A percentile compares a stretch with the other conserved stretches of the same genome.
These are phyloP conservation scores for Azemiops feae DNA, from an alignment of 2,113 vertebrate species.

Conservation along the genomic window DNA sequence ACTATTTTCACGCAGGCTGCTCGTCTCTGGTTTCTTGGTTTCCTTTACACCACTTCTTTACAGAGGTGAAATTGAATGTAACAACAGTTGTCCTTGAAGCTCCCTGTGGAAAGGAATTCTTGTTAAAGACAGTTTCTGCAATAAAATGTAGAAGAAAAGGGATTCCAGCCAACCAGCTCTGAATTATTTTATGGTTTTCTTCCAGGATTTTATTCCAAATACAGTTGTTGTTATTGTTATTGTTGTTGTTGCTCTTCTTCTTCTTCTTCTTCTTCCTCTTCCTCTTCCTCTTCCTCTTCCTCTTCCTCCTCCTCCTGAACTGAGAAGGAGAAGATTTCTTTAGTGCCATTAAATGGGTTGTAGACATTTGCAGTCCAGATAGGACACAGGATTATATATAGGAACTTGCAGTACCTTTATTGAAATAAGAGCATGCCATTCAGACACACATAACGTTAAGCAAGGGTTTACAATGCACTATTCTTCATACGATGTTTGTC, in stretches of 20 bases:
- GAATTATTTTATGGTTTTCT: not conserved
- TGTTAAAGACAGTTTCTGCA: not conserved
- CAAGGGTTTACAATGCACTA: too few relatives aligned
- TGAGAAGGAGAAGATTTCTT: too few relatives aligned
- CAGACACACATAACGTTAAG: too few relatives aligned
- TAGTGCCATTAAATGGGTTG: too few relatives aligned
- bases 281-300: rapidly evolving
- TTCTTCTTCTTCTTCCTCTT: too few relatives aligned
- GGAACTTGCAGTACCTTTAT: too few relatives aligned
- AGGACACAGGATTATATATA: too few relatives aligned
- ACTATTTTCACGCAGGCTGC: not conserved
- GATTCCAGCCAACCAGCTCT: not conserved
- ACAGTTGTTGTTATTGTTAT: too few relatives aligned
- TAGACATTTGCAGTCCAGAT: too few relatives aligned
- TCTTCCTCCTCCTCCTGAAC: not conserved
- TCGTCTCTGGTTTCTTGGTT: not conserved
- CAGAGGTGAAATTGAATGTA: not conserved
- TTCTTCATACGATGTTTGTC: too few relatives aligned
- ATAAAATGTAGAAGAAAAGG: not conserved
- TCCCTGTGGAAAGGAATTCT: not conserved
- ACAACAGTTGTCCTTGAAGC: not conserved
- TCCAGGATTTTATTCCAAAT: not conserved
- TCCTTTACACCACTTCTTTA: not conserved
- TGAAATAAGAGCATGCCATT: too few relatives aligned
- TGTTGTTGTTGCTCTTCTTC: not conserved